Evolutionary conservation across 92 coral and sea anemone species (phyloP).

Genomic region (Heteractis magnifica): DNA sequence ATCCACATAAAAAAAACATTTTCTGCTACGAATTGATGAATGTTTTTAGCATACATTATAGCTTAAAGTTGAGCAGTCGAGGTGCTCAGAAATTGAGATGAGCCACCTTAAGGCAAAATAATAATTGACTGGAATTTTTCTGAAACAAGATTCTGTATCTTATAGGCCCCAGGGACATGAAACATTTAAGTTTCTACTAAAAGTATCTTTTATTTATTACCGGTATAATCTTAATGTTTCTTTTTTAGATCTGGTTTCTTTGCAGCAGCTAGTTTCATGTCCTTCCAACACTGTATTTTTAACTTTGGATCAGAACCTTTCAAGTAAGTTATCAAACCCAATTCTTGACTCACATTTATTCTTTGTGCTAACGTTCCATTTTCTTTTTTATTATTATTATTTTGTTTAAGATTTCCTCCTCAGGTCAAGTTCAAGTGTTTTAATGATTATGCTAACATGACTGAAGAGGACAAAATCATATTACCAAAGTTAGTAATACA

Average conservation of each 20-base stretch:
- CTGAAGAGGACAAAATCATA: conserved; percentile 79
- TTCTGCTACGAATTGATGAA: too few species aligned
- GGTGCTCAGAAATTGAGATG: too few species aligned
- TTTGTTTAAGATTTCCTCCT: conserved; percentile 78
- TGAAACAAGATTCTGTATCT: too few species aligned
- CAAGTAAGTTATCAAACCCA: conserved; percentile 52
- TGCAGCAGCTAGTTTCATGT: conserved; percentile 99
- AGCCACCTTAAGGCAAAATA: too few species aligned
- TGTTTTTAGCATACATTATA: too few species aligned
- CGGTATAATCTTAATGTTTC: not conserved
- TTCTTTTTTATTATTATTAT: not conserved
- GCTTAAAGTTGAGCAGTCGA: too few species aligned
- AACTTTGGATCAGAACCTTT: conserved; percentile 96
- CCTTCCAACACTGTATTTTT: conserved; percentile 94
- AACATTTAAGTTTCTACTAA: not conserved
- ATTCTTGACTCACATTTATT: not conserved
- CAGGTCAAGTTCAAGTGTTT: conserved; percentile 63
- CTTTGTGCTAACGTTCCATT: not conserved
- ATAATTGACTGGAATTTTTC: too few species aligned
- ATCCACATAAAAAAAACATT: too few species aligned
- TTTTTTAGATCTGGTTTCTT: conserved; percentile 81
- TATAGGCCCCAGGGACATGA: not conserved
- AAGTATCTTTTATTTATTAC: not conserved
- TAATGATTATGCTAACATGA: conserved; percentile 80
- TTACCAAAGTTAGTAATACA: conserved; percentile 71